Percentiles rank a stretch among this genome's conserved stretches.
Conservation (phyloP, 2,113 vertebrate species). For the Ornithorhynchus anatinus region DNA sequence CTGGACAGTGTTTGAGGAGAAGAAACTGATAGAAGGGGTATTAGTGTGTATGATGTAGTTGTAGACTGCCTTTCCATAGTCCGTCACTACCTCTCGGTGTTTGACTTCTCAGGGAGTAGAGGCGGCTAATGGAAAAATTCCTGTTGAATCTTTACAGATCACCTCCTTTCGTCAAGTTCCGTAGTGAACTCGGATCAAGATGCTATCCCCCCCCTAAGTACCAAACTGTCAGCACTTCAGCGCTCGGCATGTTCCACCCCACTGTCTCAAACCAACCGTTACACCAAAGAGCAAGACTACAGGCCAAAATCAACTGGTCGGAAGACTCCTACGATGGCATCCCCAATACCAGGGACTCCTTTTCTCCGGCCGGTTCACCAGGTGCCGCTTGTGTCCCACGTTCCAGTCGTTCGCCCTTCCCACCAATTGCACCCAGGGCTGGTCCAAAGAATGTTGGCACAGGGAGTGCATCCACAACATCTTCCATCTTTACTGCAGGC, state of each 20-base stretch:
- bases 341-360: slow-evolving; percentile 82
- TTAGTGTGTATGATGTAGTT: too few species aligned
- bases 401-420: slow-evolving; percentile 88
- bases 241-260: slow-evolving; percentile 76
- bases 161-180: slow-evolving; percentile 70
- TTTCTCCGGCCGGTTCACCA: slow-evolving; percentile 91
- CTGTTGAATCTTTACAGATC: slow-evolving; percentile 64
- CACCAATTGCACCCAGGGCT: slow-evolving; percentile 91
- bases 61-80: too few species aligned
- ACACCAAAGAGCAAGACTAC: slow-evolving; percentile 88
- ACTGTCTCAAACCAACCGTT: slow-evolving; percentile 76
- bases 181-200: slow-evolving; percentile 77
- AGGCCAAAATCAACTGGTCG: slow-evolving; percentile 81
- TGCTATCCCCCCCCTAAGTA: slow-evolving; percentile 74
- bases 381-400: slow-evolving; percentile 90
- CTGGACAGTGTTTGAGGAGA: too few species aligned
- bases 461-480: slow-evolving; percentile 91
- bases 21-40: too few species aligned
- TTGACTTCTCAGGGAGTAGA: too few species aligned
- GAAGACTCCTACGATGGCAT: slow-evolving; percentile 81
- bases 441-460: slow-evolving; percentile 93
- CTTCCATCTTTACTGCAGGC: slow-evolving; percentile 89
- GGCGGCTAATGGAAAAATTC: background rate
- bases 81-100: too few species aligned
- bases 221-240: slow-evolving; percentile 74